Conservation (phyloP, 2,797 vertebrate species). For the Coracias cyanogaster region DNA sequence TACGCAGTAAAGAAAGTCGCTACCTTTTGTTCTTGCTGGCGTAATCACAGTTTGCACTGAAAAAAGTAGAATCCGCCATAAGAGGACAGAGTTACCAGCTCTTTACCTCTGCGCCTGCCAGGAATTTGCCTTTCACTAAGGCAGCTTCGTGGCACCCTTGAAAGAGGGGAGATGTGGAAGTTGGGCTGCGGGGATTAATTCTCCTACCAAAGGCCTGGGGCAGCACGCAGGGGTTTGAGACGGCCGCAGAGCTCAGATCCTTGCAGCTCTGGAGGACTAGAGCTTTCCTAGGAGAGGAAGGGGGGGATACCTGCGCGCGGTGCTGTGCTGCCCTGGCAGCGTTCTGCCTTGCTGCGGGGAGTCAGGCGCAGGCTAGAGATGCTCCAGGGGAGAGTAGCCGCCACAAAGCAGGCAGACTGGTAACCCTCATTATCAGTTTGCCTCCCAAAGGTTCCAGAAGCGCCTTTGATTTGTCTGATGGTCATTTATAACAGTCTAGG, state of each 20-base stretch:
- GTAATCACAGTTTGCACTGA: neutral
- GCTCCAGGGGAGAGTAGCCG: fast-evolving
- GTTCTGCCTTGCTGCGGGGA: fast-evolving
- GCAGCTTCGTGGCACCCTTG: fast-evolving
- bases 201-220: fast-evolving
- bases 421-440: fast-evolving
- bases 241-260: fast-evolving
- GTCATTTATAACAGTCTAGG: neutral
- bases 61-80: neutral
- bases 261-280: neutral
- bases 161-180: neutral
- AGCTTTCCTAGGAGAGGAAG: neutral
- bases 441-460: fast-evolving
- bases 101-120: neutral
- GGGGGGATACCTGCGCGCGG: fast-evolving
- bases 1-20: neutral
- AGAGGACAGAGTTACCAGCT: fast-evolving
- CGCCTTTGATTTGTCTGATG: neutral
- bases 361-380: fast-evolving
- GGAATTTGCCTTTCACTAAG: neutral
- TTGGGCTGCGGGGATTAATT: neutral
- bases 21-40: neutral
- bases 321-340: neutral
- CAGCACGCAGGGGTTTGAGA: fast-evolving
- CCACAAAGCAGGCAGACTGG: fast-evolving